Conservation (phyloP, 2,888 invertebrate genomes). For the Nudaria mundana region DNA sequence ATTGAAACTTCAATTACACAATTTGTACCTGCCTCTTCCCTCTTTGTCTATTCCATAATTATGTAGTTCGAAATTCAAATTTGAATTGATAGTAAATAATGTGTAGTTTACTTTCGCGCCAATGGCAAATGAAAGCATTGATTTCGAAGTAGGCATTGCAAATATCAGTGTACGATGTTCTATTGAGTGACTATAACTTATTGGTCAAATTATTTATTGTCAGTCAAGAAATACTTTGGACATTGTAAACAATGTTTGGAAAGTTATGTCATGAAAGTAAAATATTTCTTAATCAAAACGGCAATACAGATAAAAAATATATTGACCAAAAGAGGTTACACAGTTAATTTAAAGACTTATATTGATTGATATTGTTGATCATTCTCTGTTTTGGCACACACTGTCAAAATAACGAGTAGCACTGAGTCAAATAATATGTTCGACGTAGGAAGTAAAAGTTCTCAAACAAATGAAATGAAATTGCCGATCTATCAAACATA, state of each 20-base stretch:
- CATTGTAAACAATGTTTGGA: slow-evolving; percentile 2
- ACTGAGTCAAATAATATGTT: slow-evolving; percentile 5
- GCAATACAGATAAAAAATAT: slow-evolving; percentile 3
- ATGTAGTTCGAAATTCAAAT: not conserved
- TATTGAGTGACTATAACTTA: no score
- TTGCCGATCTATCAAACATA: slow-evolving; percentile 8
- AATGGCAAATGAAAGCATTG: slow-evolving; percentile 10
- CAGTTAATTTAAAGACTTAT: slow-evolving; percentile 3
- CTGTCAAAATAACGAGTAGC: not conserved
- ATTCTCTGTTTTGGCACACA: slow-evolving; percentile 6
- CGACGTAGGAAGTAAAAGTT: slow-evolving; percentile 6
- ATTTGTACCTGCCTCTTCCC: no score
- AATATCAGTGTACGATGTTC: no score
- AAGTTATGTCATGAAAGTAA: slow-evolving; percentile 6
- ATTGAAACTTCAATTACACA: no score
- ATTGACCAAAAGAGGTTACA: slow-evolving; percentile 4
- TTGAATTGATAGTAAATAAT: no score
- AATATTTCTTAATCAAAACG: slow-evolving; percentile 5
- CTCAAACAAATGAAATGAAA: slow-evolving; percentile 9
- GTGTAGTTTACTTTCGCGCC: slow-evolving; percentile 6
- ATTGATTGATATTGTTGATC: slow-evolving; percentile 5
- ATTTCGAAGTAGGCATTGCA: slow-evolving; percentile 8
- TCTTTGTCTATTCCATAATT: not conserved
- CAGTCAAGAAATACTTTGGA: slow-evolving; percentile 9
- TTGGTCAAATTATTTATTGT: no score